These are phyloP conservation scores for Solen grandis DNA, from an alignment of 1,140 invertebrate genomes.

Conservation along the genomic window DNA sequence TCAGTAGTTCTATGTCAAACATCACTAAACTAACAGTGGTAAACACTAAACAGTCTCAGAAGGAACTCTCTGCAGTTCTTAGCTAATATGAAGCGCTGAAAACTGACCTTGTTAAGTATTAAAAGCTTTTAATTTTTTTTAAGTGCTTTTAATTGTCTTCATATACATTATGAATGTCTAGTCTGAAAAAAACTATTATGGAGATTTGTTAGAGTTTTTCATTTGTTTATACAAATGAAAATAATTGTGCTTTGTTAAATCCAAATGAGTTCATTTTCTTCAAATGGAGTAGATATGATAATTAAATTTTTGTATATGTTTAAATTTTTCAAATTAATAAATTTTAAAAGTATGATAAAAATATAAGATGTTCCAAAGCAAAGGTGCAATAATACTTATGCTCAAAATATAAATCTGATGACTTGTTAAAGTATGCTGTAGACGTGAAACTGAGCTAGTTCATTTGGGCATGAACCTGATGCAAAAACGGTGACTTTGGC, in stretches of 20 bases:
- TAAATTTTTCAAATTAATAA: no score
- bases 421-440: no score
- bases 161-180: background rate
- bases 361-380: no score
- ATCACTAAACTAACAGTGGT: conserved; percentile 16
- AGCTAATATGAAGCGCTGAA: background rate
- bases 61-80: conserved; percentile 1
- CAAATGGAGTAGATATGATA: no score
- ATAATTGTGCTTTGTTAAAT: background rate
- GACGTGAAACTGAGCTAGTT: no score
- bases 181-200: background rate
- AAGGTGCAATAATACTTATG: no score
- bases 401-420: no score
- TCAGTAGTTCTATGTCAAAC: background rate
- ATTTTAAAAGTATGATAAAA: no score
- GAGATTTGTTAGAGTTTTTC: background rate
- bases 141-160: background rate
- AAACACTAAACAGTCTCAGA: background rate
- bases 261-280: no score
- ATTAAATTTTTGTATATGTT: no score
- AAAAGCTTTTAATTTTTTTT: background rate
- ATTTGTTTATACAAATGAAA: background rate
- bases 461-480: no score
- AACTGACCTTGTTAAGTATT: background rate
- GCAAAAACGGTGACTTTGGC: no score